Conservation (phyloP, 1,140 invertebrate species). For the Physella acuta region DNA sequence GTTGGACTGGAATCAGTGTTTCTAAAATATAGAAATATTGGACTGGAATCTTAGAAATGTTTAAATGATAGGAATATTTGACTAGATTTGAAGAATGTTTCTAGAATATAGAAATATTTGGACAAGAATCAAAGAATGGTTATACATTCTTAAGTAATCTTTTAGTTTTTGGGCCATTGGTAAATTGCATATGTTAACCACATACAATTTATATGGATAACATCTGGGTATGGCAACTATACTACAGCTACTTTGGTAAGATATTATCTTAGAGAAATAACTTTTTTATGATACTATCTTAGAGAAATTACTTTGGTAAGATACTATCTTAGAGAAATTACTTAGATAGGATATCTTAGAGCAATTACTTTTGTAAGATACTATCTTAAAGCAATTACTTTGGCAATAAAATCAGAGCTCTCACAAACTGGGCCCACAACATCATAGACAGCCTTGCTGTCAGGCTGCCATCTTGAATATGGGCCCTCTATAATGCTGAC, state of each 20-base stretch:
- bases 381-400: constrained; percentile 35
- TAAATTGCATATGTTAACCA: too few species aligned
- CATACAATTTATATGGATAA: neutral
- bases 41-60: too few species aligned
- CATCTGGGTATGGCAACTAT: neutral
- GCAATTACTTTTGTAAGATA: neutral
- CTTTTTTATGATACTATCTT: neutral
- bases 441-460: constrained; percentile 43
- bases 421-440: constrained; percentile 64
- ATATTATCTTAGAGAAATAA: neutral
- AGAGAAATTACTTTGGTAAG: neutral
- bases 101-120: too few species aligned
- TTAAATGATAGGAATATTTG: too few species aligned
- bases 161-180: too few species aligned
- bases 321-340: neutral
- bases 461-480: neutral
- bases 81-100: too few species aligned
- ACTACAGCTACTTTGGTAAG: neutral
- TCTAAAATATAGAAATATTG: too few species aligned
- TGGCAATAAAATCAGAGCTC: constrained; percentile 60
- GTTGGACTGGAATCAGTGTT: too few species aligned
- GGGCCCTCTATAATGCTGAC: neutral
- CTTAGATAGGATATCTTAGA: neutral
- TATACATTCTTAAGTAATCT: too few species aligned
- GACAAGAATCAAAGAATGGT: too few species aligned